Percentiles rank a stretch among this genome's conserved stretches.
Conservation (phyloP, 2,797 vertebrate species). For the Triplophysa bombifrons region DNA sequence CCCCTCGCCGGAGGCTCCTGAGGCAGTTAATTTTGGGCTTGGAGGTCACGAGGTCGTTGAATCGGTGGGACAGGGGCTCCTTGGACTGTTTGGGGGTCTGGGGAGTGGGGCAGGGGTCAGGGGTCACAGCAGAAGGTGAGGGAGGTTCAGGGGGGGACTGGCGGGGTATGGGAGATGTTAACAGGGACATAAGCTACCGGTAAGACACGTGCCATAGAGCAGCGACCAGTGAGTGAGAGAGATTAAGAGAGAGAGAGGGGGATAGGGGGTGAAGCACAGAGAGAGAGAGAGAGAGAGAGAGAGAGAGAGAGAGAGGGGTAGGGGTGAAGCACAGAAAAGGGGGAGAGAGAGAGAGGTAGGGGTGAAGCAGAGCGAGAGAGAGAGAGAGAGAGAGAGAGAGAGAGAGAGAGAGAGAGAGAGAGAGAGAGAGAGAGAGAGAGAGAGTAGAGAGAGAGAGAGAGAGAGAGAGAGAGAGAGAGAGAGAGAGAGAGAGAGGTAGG, state of each 20-base stretch:
- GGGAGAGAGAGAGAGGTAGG: constrained; percentile 65
- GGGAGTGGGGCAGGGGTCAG: constrained; percentile 88
- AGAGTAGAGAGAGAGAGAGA: constrained; percentile 57
- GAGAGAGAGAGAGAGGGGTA: constrained; percentile 63
- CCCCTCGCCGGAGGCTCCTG: constrained; percentile 99
- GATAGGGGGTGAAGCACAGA: constrained; percentile 31
- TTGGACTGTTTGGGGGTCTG: constrained; percentile 99
- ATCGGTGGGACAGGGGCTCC: constrained; percentile 98
- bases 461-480: too few relatives aligned
- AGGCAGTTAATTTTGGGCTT: constrained; percentile 99
- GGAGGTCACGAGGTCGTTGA: constrained; percentile 99
- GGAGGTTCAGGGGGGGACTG: constrained; percentile 92
- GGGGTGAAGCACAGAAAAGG: constrained; percentile 53
- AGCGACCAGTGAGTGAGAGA: constrained; percentile 80
- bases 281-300: constrained; percentile 72
- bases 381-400: too few relatives aligned
- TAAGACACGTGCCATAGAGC: constrained; percentile 93
- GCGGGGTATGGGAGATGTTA: constrained; percentile 96
- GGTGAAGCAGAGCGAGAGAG: too few relatives aligned
- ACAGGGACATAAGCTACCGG: constrained; percentile 99
- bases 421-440: constrained; percentile 64
- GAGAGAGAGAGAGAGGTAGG: constrained; percentile 1
- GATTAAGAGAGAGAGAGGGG: constrained; percentile 73
- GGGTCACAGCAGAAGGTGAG: constrained; percentile 99
- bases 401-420: too few relatives aligned